These are phyloP conservation scores for Drosophila parthenogenetica DNA, from an alignment of 2,888 invertebrate species.

Conservation along the genomic window DNA sequence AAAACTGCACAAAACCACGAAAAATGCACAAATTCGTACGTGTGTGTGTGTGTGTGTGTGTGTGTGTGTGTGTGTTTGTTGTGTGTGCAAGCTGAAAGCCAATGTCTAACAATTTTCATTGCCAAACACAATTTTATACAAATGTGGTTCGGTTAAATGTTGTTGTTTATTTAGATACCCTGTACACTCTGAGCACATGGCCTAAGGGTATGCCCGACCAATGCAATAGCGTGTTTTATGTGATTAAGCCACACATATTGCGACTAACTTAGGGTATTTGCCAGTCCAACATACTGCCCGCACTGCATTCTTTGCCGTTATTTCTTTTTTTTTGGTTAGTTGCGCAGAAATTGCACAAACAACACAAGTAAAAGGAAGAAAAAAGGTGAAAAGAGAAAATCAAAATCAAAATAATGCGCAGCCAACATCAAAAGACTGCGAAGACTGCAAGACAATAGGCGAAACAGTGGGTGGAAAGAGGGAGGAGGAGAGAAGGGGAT, in stretches of 20 bases:
- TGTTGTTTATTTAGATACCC: conserved; percentile 22
- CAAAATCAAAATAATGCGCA: conserved; percentile 46
- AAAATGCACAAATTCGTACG: conserved; percentile 35
- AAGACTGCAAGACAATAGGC: conserved; percentile 35
- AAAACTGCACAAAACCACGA: conserved; percentile 59
- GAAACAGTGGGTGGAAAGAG: conserved; percentile 1
- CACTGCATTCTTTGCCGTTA: conserved; percentile 27
- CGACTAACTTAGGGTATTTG: conserved; percentile 6
- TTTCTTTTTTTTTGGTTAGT: conserved; percentile 17
- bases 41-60: conserved; percentile 18
- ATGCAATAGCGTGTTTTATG: background rate
- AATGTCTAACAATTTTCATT: conserved; percentile 68
- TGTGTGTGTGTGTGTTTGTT: conserved; percentile 28
- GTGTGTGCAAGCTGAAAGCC: conserved; percentile 39
- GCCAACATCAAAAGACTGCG: conserved; percentile 45
- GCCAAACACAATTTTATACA: conserved; percentile 69
- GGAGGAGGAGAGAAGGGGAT: conserved; percentile 3
- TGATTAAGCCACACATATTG: too few species aligned
- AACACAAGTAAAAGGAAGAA: conserved; percentile 15
- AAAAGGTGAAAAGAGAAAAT: conserved; percentile 19
- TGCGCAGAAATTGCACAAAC: conserved; percentile 53
- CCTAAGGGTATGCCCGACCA: conserved; percentile 1
- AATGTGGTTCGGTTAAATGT: conserved; percentile 51
- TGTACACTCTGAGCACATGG: background rate
- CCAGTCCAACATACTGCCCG: background rate